phyloP scores from a whole-genome alignment of 2,797 vertebrate genomes.

The Anabacerthia variegaticeps region DNA sequence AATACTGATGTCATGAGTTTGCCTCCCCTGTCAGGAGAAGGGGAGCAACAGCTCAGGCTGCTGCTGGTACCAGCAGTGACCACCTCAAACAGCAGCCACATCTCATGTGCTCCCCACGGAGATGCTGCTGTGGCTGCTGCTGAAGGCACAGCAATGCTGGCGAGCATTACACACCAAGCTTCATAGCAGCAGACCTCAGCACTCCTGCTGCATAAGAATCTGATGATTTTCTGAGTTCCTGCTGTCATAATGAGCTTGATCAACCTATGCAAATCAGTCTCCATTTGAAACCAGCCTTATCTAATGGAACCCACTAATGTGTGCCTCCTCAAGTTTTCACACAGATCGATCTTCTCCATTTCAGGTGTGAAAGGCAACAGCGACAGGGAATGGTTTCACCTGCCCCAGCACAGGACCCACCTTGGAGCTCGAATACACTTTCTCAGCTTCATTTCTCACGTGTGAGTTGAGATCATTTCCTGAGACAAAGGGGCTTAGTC shows the following conservation, averaged over 20 bases:
- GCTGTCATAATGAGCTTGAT: conserved; percentile 74
- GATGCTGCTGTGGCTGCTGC: conserved; percentile 40
- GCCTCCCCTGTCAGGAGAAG: background rate
- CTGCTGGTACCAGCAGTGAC: background rate
- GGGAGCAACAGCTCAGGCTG: background rate
- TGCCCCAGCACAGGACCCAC: background rate
- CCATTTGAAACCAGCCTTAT: conserved; percentile 72
- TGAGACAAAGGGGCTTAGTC: background rate
- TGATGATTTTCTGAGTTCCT: conserved; percentile 52
- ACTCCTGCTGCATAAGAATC: conserved; percentile 53
- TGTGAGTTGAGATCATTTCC: background rate
- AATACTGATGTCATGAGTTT: background rate
- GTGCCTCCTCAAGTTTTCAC: conserved; percentile 58
- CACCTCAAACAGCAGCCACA: accelerated
- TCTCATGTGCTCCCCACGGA: background rate
- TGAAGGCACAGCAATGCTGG: conserved; percentile 28
- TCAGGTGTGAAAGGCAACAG: conserved; percentile 38
- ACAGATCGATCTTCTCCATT: conserved; percentile 21
- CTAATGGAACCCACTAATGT: conserved; percentile 55
- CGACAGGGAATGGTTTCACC: conserved; percentile 8
- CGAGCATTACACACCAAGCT: conserved; percentile 7
- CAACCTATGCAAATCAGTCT: conserved; percentile 72
- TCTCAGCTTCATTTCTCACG: background rate
- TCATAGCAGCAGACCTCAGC: conserved; percentile 52
- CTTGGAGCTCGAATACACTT: background rate